Percentiles rank a stretch among this genome's conserved stretches.
These are phyloP conservation scores for Lampris incognitus DNA, from an alignment of 2,113 vertebrate genomes.

Conservation along the genomic window DNA sequence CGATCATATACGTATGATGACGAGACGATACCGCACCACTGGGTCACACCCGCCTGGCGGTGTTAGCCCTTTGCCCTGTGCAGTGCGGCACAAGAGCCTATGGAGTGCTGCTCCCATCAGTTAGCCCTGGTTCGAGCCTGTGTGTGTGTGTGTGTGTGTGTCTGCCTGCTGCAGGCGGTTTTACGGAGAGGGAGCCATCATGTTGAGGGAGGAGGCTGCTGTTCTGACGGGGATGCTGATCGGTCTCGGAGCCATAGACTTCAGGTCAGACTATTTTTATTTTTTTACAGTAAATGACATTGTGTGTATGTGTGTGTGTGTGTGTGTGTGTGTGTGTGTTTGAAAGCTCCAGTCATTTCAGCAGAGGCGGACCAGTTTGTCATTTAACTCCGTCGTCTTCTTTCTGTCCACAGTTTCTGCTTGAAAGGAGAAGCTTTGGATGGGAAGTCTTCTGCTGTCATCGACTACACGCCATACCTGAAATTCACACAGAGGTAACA, in stretches of 20 bases:
- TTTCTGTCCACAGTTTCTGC: slow-evolving; percentile 87
- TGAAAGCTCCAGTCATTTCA: too few relatives aligned
- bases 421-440: slow-evolving; percentile 94
- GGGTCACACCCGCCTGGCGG: too few relatives aligned
- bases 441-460: slow-evolving; percentile 90
- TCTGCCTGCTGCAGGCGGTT: slow-evolving; percentile 83
- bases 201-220: slow-evolving; percentile 93
- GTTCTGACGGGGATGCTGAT: slow-evolving; percentile 96
- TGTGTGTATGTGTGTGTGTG: too few relatives aligned
- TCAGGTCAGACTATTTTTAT: slow-evolving; percentile 83
- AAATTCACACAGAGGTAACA: slow-evolving; percentile 96
- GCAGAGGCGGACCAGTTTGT: background rate
- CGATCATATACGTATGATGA: too few relatives aligned
- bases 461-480: slow-evolving; percentile 96
- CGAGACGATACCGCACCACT: too few relatives aligned
- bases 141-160: background rate
- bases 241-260: slow-evolving; percentile 95
- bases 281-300: background rate
- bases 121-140: too few relatives aligned
- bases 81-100: too few relatives aligned
- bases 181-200: slow-evolving; percentile 93
- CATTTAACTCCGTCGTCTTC: background rate
- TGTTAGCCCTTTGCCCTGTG: too few relatives aligned
- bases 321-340: too few relatives aligned
- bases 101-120: too few relatives aligned